Evolutionary conservation across 2,797 vertebrate species (phyloP), one percentile per base, ranked within the genome.

Genomic region (Varecia variegata): DNA sequence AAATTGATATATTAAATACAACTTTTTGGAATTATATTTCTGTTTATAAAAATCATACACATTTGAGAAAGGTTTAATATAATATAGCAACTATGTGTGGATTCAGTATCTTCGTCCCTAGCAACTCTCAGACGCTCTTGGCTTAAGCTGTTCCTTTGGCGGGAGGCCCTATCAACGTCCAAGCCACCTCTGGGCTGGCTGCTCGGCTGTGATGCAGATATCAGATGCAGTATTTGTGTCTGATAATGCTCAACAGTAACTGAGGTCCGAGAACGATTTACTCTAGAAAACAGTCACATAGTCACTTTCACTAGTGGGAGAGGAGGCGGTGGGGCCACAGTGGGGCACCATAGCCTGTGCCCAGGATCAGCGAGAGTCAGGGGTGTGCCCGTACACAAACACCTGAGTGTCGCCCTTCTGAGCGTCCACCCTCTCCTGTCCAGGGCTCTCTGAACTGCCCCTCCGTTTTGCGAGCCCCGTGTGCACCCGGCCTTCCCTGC

Each of bases 391-490:
- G 5, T n/a, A 40, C 25, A 43, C 32, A n/a, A 56, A 1, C 14
- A 2, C 4, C 30, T 15, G 30, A 35, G 47, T 18, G 38, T 60
- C 17, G 25, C 32, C 2, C 0, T 20, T 40, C 20, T 68, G 27
- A 56, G 47, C 21, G 8, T 3, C 35, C 47, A 23, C 70, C 32
- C 35, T 38, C 52, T 83, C 62, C 88, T 71, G 62, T 58, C 7
- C 3, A 45, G 9, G 43, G 2, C 7, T 27, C 35, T 32, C 20
- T 0, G 5, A 74, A 17, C 17, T 12, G 21, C 8, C 50, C 38
- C 47, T 65, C 11, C 0, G 0, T 27, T 0, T 9, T 25, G n/a
- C 0, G 82, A 54, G 47, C 23, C 30, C 54, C 9, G 6, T 0
- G 2, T 17, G 18, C 58, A 7, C 54, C 0, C 2, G 14, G 65